phyloP scores from a whole-genome alignment of 2,888 invertebrate genomes.

The Clanis bilineata region DNA sequence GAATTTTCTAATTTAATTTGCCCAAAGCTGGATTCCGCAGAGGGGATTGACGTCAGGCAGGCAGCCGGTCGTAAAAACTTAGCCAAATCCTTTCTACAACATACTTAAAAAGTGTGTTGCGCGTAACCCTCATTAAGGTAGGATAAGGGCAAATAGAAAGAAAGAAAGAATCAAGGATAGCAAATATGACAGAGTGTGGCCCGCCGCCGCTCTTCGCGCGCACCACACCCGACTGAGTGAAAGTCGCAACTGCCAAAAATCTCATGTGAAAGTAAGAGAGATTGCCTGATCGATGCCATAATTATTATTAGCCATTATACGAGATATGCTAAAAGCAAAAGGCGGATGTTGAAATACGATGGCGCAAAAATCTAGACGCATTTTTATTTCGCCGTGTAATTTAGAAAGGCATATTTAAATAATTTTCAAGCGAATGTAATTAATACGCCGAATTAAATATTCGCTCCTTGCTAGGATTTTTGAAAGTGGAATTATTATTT shows the following conservation, averaged over 20 bases:
- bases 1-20: no score
- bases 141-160: no score
- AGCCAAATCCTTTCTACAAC: no score
- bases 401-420: constrained; percentile 7
- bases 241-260: constrained; percentile 77
- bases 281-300: constrained; percentile 74
- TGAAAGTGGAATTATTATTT: not conserved
- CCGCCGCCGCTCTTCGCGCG: constrained; percentile 29
- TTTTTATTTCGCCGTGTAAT: not conserved
- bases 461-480: not conserved
- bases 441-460: not conserved
- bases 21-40: no score
- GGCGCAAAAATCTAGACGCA: constrained; percentile 15
- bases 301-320: constrained; percentile 80
- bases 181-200: not conserved
- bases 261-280: constrained; percentile 76
- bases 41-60: no score
- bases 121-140: no score
- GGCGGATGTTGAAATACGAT: constrained; percentile 57
- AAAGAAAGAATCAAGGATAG: not conserved
- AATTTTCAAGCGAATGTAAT: not conserved
- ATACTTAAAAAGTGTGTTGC: no score
- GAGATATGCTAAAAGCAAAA: constrained; percentile 76
- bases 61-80: no score
- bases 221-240: constrained; percentile 53